phyloP scores from a whole-genome alignment of 1,140 invertebrate genomes.

The Macrobrachium nipponense region DNA sequence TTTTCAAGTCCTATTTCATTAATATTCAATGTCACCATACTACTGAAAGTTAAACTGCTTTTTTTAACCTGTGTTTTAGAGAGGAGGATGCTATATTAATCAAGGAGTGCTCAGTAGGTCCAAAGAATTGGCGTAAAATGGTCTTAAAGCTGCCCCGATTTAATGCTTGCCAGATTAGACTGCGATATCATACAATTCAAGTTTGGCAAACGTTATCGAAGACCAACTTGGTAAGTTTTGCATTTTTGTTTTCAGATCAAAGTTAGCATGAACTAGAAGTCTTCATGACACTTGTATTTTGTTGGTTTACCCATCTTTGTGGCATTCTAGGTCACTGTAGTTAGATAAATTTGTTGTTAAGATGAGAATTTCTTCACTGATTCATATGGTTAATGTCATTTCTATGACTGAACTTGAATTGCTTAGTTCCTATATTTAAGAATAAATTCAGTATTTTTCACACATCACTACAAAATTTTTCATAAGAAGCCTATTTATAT shows the following conservation, averaged over 20 bases:
- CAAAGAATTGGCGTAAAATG: conserved; percentile 22
- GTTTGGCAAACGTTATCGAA: neutral
- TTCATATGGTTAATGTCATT: no score
- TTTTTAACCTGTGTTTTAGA: neutral
- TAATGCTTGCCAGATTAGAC: conserved; percentile 1
- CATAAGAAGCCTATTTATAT: neutral
- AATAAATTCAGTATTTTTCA: no score
- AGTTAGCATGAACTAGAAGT: neutral
- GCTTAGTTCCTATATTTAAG: no score
- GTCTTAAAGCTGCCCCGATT: neutral
- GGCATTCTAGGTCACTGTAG: neutral
- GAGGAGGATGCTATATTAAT: conserved; percentile 38
- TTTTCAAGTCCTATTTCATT: no score
- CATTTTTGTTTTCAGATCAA: no score
- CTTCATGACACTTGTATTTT: neutral
- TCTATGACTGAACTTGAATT: no score
- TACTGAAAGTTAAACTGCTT: neutral
- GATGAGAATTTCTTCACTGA: no score
- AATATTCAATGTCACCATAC: neutral
- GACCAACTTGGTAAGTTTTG: conserved; percentile 10
- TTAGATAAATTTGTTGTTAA: no score
- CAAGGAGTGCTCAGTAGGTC: conserved; percentile 27
- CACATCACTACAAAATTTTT: neutral
- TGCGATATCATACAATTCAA: conserved; percentile 25
- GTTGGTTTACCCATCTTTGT: neutral